phyloP scores from a whole-genome alignment of 2,888 invertebrate genomes.

The Lepidocyrtoides sp. region DNA sequence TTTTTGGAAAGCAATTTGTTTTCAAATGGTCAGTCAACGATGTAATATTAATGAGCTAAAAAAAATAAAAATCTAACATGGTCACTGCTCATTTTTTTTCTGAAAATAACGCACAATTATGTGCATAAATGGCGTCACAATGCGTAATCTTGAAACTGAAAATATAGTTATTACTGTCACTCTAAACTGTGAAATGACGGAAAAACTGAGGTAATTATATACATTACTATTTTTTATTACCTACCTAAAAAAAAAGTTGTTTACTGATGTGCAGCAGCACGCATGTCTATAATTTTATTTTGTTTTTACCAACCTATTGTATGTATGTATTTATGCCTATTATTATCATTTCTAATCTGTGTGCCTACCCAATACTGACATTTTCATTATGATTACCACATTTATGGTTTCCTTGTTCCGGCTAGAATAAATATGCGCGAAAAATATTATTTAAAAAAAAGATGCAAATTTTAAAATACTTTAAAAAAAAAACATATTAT shows the following conservation, averaged over 20 bases:
- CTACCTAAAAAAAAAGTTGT: too few species aligned
- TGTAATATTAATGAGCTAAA: neutral
- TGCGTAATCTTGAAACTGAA: constrained; percentile 45
- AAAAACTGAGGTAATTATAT: neutral
- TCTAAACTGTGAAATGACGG: constrained; percentile 6
- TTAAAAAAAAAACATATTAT: too few species aligned
- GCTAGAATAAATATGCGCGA: neutral
- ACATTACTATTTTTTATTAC: neutral
- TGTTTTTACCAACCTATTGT: too few species aligned
- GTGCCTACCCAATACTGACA: neutral
- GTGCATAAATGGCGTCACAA: neutral
- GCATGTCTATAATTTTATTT: too few species aligned
- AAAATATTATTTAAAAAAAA: neutral
- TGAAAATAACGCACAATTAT: neutral
- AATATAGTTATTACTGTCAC: constrained; percentile 46
- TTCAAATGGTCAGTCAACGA: neutral
- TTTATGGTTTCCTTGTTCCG: constrained; percentile 38
- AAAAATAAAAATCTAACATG: neutral
- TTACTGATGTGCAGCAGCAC: too few species aligned
- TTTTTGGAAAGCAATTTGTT: constrained; percentile 46
- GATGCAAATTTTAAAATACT: too few species aligned
- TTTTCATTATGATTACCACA: too few species aligned
- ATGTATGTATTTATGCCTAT: too few species aligned
- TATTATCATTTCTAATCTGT: neutral
- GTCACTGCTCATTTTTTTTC: too few species aligned